Conservation (phyloP, 2,797 vertebrate species). For the Oreortyx pictus region DNA sequence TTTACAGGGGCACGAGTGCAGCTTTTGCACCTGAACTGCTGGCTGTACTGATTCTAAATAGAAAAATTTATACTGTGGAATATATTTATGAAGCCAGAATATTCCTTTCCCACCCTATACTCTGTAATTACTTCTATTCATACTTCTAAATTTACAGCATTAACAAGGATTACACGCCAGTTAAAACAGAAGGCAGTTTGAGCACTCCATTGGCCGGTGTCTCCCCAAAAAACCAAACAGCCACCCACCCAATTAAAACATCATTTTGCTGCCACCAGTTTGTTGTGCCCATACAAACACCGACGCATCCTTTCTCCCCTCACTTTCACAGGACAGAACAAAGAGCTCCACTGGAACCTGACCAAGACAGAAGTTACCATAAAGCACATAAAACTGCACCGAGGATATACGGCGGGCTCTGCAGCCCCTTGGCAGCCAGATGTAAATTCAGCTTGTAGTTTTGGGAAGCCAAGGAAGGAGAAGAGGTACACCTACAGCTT, state of each 20-base stretch:
- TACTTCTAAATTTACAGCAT: slow-evolving; percentile 15
- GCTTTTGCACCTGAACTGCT: not conserved
- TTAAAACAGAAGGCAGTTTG: slow-evolving; percentile 50
- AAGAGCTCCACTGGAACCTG: not conserved
- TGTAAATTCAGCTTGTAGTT: not conserved
- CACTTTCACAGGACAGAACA: not conserved
- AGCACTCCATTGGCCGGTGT: not conserved
- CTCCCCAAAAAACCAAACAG: slow-evolving; percentile 34
- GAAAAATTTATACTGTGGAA: not conserved
- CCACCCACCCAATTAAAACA: slow-evolving; percentile 11
- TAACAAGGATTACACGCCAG: slow-evolving; percentile 8
- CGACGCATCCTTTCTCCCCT: not conserved
- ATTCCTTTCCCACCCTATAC: not conserved
- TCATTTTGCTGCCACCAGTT: not conserved
- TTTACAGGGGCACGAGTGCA: fast-evolving
- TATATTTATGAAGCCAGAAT: slow-evolving; percentile 52
- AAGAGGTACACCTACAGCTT: not conserved
- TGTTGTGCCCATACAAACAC: not conserved
- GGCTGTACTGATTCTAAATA: slow-evolving; percentile 7
- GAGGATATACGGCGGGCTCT: not conserved
- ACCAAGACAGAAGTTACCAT: not conserved
- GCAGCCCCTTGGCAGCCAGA: not conserved
- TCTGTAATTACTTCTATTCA: slow-evolving; percentile 61
- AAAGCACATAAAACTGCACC: not conserved
- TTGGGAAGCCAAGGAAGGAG: not conserved